Conservation (phyloP, 1,140 invertebrate genomes). For the Lordiphosa collinella region DNA sequence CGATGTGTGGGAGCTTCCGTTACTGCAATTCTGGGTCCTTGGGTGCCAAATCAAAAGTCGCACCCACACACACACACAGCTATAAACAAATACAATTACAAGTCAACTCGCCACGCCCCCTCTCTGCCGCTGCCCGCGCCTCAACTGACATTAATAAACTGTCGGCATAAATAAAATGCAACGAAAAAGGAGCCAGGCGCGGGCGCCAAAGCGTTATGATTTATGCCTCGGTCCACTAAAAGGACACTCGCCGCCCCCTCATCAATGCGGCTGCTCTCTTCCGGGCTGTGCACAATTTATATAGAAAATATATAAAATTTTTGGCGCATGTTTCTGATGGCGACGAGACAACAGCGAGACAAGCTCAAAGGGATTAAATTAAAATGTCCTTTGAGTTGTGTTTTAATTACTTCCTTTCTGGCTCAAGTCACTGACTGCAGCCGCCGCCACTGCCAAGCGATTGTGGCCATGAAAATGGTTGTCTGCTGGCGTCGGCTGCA, state of each 20-base stretch:
- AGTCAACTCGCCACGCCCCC: constrained; percentile 33
- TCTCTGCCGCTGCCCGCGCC: constrained; percentile 15
- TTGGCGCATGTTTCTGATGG: constrained; percentile 72
- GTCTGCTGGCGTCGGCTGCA: background rate
- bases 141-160: constrained; percentile 68
- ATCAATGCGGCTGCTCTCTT: constrained; percentile 39
- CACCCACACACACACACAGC: constrained; percentile 23
- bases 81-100: constrained; percentile 73
- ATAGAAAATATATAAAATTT: constrained; percentile 42
- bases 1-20: constrained; percentile 25
- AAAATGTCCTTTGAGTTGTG: constrained; percentile 77
- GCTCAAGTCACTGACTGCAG: constrained; percentile 16
- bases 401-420: constrained; percentile 74
- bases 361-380: constrained; percentile 77
- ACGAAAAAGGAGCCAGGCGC: constrained; percentile 24
- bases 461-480: constrained; percentile 33
- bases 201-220: constrained; percentile 56
- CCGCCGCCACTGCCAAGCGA: background rate
- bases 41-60: constrained; percentile 60
- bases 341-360: constrained; percentile 73
- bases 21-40: constrained; percentile 3
- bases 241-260: constrained; percentile 5
- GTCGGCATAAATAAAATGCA: constrained; percentile 73
- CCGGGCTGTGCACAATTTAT: constrained; percentile 7
- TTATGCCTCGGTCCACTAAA: constrained; percentile 40